Base-by-base conservation (phyloP, 2,797 vertebrate genomes). In the Epinephelus coioides region DNA sequence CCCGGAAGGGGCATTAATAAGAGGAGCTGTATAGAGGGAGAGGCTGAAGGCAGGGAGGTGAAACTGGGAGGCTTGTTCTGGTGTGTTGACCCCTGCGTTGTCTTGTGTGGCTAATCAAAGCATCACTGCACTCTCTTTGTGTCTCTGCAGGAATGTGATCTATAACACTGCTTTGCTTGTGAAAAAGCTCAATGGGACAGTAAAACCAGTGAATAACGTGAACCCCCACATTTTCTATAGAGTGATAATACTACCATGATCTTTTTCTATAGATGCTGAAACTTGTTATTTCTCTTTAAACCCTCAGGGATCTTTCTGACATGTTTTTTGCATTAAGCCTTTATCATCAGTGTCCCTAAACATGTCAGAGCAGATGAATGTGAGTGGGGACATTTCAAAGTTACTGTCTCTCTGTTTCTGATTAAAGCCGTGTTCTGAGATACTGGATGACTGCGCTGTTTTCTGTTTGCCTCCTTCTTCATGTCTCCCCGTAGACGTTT, bases 101-200 rank as follows among this genome's bases (percentile, higher is more conserved):
- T 92, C 88, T 86, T 90, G 79, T 88, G 92, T 87, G 88, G 88
- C 79, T 89, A 88, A 94, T 94, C 92, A 93, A 93, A 94, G 94
- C 91, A 75, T 83, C 83, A 25, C 50, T 79, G 92, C 89, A 70
- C 88, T 63, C 68, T 84, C 88, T 89, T 94, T 94, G 93, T 92
- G 88, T 46, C 25, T 11, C 76, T 64, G 82, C 78, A 82, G 89
- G 87, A 92, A 89, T 88, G 81, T 19, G 60, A 81, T 89, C 85
- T 25, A 84, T 84, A 72, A 87, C 73, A 56, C 57, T 44, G 79
- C 88, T 87, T 83, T 72, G 76, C 81, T 70, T 86, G 67, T 88
- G 47, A 81, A 85, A 88, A 76, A 81, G 40, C 69, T 82, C 81
- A 77, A 21, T 71, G 88, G 78, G 74, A 88, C 78, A 84, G 79